Percentiles rank a stretch among this genome's conserved stretches.
Conservation (phyloP, 1,140 invertebrate genomes). For the Akabosia matsudoensis region DNA sequence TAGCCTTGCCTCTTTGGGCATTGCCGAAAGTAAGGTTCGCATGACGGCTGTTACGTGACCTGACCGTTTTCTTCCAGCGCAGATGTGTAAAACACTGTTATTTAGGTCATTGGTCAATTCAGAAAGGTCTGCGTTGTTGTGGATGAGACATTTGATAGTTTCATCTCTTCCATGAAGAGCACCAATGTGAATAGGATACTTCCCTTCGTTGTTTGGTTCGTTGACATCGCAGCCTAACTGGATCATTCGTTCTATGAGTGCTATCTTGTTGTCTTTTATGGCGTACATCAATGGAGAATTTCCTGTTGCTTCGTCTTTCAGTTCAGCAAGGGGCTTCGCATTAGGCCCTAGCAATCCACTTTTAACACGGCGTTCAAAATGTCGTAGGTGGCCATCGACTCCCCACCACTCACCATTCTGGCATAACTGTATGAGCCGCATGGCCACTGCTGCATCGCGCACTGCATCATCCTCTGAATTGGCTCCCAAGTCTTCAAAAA, state of each 20-base stretch:
- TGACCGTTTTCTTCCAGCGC: constrained; percentile 74
- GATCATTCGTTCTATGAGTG: constrained; percentile 81
- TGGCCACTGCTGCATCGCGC: background rate
- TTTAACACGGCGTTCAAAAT: background rate
- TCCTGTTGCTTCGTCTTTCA: constrained; percentile 58
- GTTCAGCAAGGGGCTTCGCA: background rate
- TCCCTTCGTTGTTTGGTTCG: constrained; percentile 70
- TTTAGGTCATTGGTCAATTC: constrained; percentile 69
- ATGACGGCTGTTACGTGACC: constrained; percentile 82
- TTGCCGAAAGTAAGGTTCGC: constrained; percentile 72
- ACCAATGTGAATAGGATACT: constrained; percentile 87
- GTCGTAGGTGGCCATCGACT: background rate
- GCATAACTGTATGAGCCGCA: background rate
- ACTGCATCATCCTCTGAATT: constrained; percentile 13
- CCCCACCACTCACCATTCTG: background rate
- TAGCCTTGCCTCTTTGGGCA: constrained; percentile 79
- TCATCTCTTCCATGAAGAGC: constrained; percentile 92
- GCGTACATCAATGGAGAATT: constrained; percentile 93
- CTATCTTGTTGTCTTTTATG: constrained; percentile 87
- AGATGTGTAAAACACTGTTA: constrained; percentile 79
- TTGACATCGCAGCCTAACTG: constrained; percentile 90
- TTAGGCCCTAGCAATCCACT: background rate
- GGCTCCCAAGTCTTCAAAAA: background rate
- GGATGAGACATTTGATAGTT: constrained; percentile 82
- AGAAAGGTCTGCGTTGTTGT: constrained; percentile 85